Conservation (phyloP, 2,797 vertebrate genomes). For the Lepus oiostolus region DNA sequence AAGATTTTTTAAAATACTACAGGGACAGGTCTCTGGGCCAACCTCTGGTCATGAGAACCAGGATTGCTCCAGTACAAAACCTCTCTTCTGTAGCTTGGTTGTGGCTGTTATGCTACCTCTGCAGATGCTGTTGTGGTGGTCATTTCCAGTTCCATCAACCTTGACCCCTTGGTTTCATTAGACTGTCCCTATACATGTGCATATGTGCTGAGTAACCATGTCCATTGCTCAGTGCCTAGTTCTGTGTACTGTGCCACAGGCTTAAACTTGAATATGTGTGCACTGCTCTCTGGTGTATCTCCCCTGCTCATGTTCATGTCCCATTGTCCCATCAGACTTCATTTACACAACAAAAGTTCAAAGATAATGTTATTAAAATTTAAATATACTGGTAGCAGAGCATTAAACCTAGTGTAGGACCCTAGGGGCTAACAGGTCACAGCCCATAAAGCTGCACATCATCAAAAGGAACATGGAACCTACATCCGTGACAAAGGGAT, state of each 20-base stretch:
- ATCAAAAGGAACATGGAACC: neutral
- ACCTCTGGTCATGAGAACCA: neutral
- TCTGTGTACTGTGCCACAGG: accelerated
- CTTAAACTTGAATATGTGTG: neutral
- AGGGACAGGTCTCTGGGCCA: neutral
- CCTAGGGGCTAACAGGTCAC: neutral
- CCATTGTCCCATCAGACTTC: neutral
- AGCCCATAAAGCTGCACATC: neutral
- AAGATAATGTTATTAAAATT: neutral
- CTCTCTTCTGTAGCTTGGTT: neutral
- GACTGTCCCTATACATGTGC: accelerated
- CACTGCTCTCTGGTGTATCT: neutral
- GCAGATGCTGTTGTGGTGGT: neutral
- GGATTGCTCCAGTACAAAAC: accelerated
- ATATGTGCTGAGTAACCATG: neutral
- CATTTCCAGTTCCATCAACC: neutral
- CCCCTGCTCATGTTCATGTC: neutral
- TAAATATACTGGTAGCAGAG: neutral
- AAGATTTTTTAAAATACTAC: neutral
- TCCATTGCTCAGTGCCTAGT: neutral
- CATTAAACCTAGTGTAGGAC: neutral
- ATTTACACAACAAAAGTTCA: neutral
- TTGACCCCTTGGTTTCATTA: neutral
- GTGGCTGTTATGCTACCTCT: neutral
- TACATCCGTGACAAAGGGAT: neutral